These are phyloP conservation scores for Burhinus bistriatus DNA, from an alignment of 2,113 vertebrate genomes.

Conservation along the genomic window DNA sequence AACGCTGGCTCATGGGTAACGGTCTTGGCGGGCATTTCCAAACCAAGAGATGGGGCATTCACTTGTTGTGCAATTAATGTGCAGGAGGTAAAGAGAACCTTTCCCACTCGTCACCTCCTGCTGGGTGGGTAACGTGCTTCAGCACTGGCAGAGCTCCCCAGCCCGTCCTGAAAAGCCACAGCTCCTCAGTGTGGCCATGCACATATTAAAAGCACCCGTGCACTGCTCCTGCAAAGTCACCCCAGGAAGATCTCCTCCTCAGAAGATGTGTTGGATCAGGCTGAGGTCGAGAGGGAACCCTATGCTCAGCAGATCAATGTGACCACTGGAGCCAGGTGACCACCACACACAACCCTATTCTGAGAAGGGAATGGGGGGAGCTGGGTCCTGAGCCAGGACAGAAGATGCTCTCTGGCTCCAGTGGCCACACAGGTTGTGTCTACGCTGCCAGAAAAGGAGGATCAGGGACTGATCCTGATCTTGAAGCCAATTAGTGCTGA, in stretches of 20 bases:
- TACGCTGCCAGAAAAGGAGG: not conserved
- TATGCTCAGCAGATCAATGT: not conserved
- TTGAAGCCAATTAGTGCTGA: not conserved
- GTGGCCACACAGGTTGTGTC: not conserved
- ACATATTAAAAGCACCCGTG: not conserved
- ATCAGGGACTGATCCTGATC: not conserved
- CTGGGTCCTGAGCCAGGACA: not conserved
- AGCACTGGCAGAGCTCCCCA: not conserved
- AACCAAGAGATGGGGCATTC: not conserved
- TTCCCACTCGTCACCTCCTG: not conserved
- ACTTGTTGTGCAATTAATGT: not conserved
- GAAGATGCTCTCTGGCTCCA: not conserved
- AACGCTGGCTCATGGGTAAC: fast-evolving
- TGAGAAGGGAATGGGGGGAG: not conserved
- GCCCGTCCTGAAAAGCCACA: not conserved
- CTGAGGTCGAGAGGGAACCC: not conserved
- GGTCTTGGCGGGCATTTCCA: not conserved
- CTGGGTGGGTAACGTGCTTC: not conserved
- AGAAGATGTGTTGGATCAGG: not conserved
- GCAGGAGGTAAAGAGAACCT: not conserved
- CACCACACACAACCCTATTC: not conserved
- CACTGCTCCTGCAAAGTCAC: not conserved
- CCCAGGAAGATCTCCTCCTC: not conserved
- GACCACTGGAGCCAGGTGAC: not conserved
- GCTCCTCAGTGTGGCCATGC: not conserved